Conservation (phyloP, 1,140 invertebrate genomes). For the Bursaphelenchus mucronatus region DNA sequence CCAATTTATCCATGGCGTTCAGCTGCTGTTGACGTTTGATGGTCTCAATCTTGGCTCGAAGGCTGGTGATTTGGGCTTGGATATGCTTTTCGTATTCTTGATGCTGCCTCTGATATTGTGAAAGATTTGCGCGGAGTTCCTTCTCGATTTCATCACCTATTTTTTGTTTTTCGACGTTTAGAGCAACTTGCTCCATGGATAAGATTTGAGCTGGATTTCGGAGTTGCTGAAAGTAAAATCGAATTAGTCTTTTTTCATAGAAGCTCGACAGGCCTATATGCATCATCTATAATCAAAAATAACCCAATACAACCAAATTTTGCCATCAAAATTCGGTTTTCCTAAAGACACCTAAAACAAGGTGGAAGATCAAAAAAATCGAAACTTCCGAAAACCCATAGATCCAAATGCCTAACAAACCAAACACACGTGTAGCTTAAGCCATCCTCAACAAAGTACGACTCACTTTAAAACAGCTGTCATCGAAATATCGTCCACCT, state of each 20-base stretch:
- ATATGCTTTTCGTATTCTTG: slow-evolving; percentile 39
- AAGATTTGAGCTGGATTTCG: slow-evolving; percentile 34
- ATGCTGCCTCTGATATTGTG: slow-evolving; percentile 34
- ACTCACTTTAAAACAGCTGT: slow-evolving; percentile 48
- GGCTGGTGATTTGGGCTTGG: slow-evolving; percentile 30
- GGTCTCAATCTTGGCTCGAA: slow-evolving; percentile 27
- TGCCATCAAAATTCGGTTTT: too few relatives aligned
- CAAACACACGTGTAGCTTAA: background rate
- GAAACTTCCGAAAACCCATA: too few relatives aligned
- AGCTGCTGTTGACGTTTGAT: slow-evolving; percentile 21
- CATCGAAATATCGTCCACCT: slow-evolving; percentile 49
- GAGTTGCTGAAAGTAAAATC: slow-evolving; percentile 38
- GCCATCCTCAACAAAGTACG: background rate
- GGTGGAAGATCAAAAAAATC: too few relatives aligned
- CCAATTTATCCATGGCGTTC: slow-evolving; percentile 23
- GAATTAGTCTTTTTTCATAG: background rate
- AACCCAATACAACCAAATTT: too few relatives aligned
- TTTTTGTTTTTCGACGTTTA: slow-evolving; percentile 37
- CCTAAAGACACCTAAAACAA: too few relatives aligned
- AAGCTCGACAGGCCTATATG: background rate
- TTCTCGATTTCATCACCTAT: slow-evolving; percentile 36
- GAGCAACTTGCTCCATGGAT: slow-evolving; percentile 30
- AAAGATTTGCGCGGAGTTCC: slow-evolving; percentile 28
- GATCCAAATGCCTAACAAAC: too few relatives aligned
- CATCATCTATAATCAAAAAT: too few relatives aligned